Base-by-base conservation (phyloP, 2,888 invertebrate genomes). In the Drosophila neoperkinsi region DNA sequence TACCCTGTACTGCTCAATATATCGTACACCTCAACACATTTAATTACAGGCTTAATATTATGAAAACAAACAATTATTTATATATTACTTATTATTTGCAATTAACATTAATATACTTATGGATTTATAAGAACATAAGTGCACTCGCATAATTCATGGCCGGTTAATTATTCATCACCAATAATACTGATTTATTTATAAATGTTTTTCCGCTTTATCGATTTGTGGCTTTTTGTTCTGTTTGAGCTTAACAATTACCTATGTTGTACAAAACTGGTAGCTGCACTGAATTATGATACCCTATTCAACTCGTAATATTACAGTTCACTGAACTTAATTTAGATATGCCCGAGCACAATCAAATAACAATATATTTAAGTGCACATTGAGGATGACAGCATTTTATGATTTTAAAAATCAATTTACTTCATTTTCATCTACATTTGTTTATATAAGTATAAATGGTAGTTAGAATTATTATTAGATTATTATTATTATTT, bases 1-100 rank as follows among this genome's bases (percentile, higher is more conserved):
- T 60, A 74, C 65, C 55, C 71, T 74, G 43, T n/a, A 31, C 4
- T 18, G 6, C 13, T 16, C 6, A n/a, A 30, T 30, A 38, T 16
- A 10, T 1, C 6, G 0, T 7, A 1, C 7, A 28, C 25, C 18
- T 4, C 7, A 28, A 9, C 18, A 36, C 13, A 28, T 25, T 55
- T 28, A 36, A 36, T 18, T n/a, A 6, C 18, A 7, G 18, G 16
- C 25, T 25, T 25, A 34, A 34, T 18, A 25, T 10, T 21, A 18
- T 36, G 4, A 18, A 10, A 16, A n/a, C 18, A 55, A 38, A 56
- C 16, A 46, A 46, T 21, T 16, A 46, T 25, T 28, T 18, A 30
- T 4, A 11, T 30, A 4, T 51, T 6, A 18, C 3, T 43, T 38
- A n/a, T 16, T 30, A 16, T 30, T 13, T 13, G 46, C 51, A 56